phyloP scores from a whole-genome alignment of 1,140 invertebrate species.

The Pomacea maculata region DNA sequence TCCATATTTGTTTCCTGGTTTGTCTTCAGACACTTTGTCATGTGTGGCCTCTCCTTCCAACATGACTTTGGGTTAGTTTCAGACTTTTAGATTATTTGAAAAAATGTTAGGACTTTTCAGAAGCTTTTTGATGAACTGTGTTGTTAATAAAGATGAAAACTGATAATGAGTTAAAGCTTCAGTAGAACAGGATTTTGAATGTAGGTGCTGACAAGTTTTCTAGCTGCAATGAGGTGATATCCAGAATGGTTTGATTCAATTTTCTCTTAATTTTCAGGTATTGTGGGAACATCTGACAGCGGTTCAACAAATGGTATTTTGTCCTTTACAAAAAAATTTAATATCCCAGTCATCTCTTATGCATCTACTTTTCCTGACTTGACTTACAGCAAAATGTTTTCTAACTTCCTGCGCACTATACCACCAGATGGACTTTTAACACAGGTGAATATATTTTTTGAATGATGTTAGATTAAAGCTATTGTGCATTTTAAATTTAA shows the following conservation, averaged over 20 bases:
- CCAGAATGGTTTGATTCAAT: too few species aligned
- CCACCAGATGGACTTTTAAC: constrained; percentile 76
- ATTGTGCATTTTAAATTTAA: too few species aligned
- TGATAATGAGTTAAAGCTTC: too few species aligned
- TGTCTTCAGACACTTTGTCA: constrained; percentile 28
- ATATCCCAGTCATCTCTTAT: constrained; percentile 81
- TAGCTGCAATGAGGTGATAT: too few species aligned
- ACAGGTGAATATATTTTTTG: constrained; percentile 35
- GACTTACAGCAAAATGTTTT: constrained; percentile 77
- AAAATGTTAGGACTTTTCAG: too few species aligned
- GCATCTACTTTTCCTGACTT: constrained; percentile 79
- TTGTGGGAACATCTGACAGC: constrained; percentile 48
- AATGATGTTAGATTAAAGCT: too few species aligned
- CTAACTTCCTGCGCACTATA: constrained; percentile 82
- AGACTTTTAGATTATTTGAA: too few species aligned
- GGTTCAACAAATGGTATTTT: constrained; percentile 40
- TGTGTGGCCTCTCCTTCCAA: constrained; percentile 31
- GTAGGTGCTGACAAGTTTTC: too few species aligned
- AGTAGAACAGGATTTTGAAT: too few species aligned
- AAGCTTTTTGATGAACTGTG: too few species aligned
- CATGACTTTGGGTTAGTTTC: constrained; percentile 47
- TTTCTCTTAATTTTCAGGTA: constrained; percentile 36
- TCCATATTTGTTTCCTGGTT: constrained; percentile 42
- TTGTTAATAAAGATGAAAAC: too few species aligned
- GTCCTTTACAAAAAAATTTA: constrained; percentile 27